phyloP scores from a whole-genome alignment of 1,140 invertebrate species.

The Stegodyphus dumicola region DNA sequence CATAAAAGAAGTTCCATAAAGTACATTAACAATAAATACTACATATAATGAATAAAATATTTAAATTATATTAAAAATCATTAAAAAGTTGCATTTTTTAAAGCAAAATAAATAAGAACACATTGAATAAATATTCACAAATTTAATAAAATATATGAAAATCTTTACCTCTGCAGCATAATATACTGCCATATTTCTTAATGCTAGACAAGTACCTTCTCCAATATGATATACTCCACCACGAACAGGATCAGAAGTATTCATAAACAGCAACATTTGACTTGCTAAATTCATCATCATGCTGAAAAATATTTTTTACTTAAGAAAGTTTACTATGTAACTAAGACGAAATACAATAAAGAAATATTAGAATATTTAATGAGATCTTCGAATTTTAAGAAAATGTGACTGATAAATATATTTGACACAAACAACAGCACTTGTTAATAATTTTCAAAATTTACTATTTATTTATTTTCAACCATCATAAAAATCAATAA shows the following conservation, averaged over 20 bases:
- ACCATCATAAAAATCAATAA: too few relatives aligned
- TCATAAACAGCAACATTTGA: conserved; percentile 81
- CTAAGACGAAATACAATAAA: background rate
- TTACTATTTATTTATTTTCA: too few relatives aligned
- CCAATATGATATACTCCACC: conserved; percentile 74
- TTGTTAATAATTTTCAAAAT: too few relatives aligned
- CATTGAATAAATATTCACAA: too few relatives aligned
- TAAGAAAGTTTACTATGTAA: background rate
- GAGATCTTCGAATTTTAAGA: too few relatives aligned
- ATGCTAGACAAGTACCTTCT: conserved; percentile 77
- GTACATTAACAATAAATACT: background rate
- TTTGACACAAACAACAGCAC: too few relatives aligned
- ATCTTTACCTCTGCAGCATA: conserved; percentile 72
- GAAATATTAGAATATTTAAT: too few relatives aligned
- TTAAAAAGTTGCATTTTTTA: background rate
- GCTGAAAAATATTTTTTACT: conserved; percentile 62
- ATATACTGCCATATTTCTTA: conserved; percentile 78
- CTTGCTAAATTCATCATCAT: conserved; percentile 79
- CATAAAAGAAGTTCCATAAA: background rate
- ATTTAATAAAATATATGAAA: background rate
- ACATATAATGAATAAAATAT: background rate
- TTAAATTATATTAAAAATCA: background rate
- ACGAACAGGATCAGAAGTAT: conserved; percentile 73
- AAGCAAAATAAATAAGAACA: background rate
- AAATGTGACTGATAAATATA: too few relatives aligned